Base-by-base conservation (phyloP, 2,888 invertebrate genomes). In the Hylaea fasciaria region DNA sequence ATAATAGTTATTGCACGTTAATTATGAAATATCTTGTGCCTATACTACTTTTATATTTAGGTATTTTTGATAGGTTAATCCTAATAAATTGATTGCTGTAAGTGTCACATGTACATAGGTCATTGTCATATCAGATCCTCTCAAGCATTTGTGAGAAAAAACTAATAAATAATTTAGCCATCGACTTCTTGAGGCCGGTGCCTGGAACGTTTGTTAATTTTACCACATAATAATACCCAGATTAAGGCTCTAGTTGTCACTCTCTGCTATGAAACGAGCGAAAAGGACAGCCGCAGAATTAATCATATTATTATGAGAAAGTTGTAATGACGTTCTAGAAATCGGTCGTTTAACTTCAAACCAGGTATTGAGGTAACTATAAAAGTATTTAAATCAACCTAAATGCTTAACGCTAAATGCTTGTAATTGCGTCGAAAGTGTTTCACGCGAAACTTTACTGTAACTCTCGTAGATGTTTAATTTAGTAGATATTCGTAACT, bases 21-120 rank as follows among this genome's bases (percentile, higher is more conserved):
- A 85, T 84, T 85, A 85, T 86, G 83, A 83, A 81, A 85, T 87
- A 89, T 87, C 89, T 89, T 81, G 91, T 91, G 91, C 91, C 91
- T 91, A 87, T 86, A 88, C 80, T 78, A 80, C 81, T 83, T 89
- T 89, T 86, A 83, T 85, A 89, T 84, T 74, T 85, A 89, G 82
- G 77, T 83, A 83, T 82, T 83, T 78, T 85, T 83, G 69, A 82
- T 84, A 86, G 77, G 70, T 69, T 82, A 81, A 78, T 74, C 83
- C 73, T 68, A 74, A 44, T 44, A 47, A 49, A 65, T 62, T 52
- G n/a, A 52, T 56, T 45, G 52, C 48, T 44, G 12, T 61, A 61
- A 61, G 52, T 56, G 55, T 71, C 78, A 78, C 71, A 39, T 85
- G 82, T 82, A 82, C 44, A 84, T 82, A 82, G 47, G 60, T 69